Percentiles rank a stretch among this genome's conserved stretches.
These are phyloP conservation scores for Nyleta sp. DNA, from an alignment of 2,888 invertebrate genomes.

Conservation along the genomic window DNA sequence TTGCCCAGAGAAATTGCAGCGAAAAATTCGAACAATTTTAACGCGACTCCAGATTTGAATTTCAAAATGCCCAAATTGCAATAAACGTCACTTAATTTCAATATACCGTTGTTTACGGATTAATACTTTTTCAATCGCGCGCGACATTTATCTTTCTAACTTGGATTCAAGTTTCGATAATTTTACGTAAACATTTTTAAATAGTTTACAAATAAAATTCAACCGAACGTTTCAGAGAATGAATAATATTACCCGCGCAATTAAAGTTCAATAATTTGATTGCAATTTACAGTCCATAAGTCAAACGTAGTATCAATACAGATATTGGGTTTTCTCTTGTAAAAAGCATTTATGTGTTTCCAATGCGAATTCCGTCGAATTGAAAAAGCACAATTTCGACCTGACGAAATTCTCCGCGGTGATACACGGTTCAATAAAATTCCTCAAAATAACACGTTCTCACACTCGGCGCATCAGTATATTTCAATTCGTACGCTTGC, in stretches of 20 bases:
- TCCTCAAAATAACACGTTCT: constrained; percentile 61
- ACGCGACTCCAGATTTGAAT: no score
- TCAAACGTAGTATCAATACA: background rate
- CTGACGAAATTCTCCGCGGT: constrained; percentile 26
- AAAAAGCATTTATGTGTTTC: background rate
- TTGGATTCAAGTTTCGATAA: background rate
- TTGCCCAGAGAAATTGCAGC: no score
- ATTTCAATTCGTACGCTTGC: constrained; percentile 35
- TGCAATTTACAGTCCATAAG: background rate
- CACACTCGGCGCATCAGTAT: constrained; percentile 53
- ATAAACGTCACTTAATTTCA: background rate
- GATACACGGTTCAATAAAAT: constrained; percentile 65
- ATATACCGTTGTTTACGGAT: background rate
- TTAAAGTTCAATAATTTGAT: background rate
- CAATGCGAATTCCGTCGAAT: constrained; percentile 2
- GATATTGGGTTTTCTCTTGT: background rate
- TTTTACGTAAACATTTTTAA: background rate
- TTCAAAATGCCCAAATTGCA: background rate
- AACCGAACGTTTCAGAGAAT: no score
- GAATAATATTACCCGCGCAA: no score
- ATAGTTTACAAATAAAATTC: background rate
- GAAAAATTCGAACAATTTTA: no score
- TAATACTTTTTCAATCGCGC: background rate
- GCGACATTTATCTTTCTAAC: background rate
- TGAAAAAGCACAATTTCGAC: constrained; percentile 9